phyloP scores from a whole-genome alignment of 2,888 invertebrate genomes.

The Volucella bombylans region DNA sequence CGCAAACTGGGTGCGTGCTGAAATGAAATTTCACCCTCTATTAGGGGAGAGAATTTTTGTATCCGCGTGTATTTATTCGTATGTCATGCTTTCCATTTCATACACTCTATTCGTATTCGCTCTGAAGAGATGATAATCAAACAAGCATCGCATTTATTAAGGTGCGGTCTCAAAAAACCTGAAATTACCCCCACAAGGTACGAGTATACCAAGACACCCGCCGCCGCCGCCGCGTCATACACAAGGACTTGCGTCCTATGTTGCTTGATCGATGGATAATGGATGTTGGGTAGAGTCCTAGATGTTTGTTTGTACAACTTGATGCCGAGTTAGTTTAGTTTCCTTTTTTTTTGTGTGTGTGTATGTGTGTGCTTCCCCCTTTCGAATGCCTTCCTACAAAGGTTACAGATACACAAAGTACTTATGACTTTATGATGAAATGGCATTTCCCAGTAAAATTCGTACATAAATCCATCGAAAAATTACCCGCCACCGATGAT shows the following conservation, averaged over 20 bases:
- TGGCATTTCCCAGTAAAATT: slow-evolving; percentile 39
- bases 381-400: background rate
- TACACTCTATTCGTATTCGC: slow-evolving; percentile 20
- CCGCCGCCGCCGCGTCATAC: background rate
- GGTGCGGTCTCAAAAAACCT: slow-evolving; percentile 55
- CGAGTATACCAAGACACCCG: no score
- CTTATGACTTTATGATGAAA: slow-evolving; percentile 38
- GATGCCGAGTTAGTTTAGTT: slow-evolving; percentile 20
- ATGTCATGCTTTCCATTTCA: slow-evolving; percentile 17
- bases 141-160: slow-evolving; percentile 72
- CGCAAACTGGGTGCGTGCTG: slow-evolving; percentile 65
- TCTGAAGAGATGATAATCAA: slow-evolving; percentile 72
- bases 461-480: slow-evolving; percentile 26
- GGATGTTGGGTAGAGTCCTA: slow-evolving; percentile 48
- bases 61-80: slow-evolving; percentile 51
- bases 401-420: slow-evolving; percentile 10
- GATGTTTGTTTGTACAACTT: slow-evolving; percentile 42
- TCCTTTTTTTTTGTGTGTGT: slow-evolving; percentile 16
- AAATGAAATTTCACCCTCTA: slow-evolving; percentile 69
- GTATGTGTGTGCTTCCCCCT: slow-evolving; percentile 9
- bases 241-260: slow-evolving; percentile 56
- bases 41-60: slow-evolving; percentile 36
- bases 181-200: slow-evolving; percentile 50
- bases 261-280: slow-evolving; percentile 73
- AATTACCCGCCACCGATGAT: slow-evolving; percentile 47